phyloP scores from a whole-genome alignment of 2,113 vertebrate genomes.

The Oceanodroma tethys region DNA sequence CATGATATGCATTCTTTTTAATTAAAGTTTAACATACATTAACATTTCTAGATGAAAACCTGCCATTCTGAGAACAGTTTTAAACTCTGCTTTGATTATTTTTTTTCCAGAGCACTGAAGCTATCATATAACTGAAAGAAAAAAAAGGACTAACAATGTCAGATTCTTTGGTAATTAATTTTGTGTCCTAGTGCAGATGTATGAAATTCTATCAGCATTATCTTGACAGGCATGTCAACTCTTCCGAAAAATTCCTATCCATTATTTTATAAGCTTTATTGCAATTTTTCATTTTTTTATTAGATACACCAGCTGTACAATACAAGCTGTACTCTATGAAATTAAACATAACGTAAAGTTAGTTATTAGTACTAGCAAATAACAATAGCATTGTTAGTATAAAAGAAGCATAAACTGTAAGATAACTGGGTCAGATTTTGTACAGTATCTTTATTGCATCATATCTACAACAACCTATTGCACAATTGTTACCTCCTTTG shows the following conservation, averaged over 20 bases:
- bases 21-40: conserved; percentile 75
- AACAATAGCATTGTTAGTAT: not conserved
- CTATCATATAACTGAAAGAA: conserved; percentile 37
- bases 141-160: conserved; percentile 54
- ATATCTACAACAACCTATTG: not conserved
- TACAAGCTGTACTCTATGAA: not conserved
- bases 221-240: conserved; percentile 39
- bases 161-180: conserved; percentile 51
- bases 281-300: conserved; percentile 15
- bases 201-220: conserved; percentile 48
- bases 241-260: conserved; percentile 17
- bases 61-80: conserved; percentile 70
- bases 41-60: conserved; percentile 76
- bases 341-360: not conserved
- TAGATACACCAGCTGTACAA: not conserved
- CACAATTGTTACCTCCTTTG: conserved; percentile 10
- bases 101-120: conserved; percentile 62
- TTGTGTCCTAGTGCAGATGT: conserved; percentile 40
- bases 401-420: not conserved
- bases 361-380: not conserved
- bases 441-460: conserved; percentile 12
- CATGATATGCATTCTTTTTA: conserved; percentile 71
- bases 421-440: conserved; percentile 16
- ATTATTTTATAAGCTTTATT: not conserved
- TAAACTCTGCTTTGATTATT: conserved; percentile 72